Percentiles rank a stretch among this genome's conserved stretches.
These are phyloP conservation scores for Pseudanteris insignis DNA, from an alignment of 2,888 invertebrate genomes.

Conservation along the genomic window DNA sequence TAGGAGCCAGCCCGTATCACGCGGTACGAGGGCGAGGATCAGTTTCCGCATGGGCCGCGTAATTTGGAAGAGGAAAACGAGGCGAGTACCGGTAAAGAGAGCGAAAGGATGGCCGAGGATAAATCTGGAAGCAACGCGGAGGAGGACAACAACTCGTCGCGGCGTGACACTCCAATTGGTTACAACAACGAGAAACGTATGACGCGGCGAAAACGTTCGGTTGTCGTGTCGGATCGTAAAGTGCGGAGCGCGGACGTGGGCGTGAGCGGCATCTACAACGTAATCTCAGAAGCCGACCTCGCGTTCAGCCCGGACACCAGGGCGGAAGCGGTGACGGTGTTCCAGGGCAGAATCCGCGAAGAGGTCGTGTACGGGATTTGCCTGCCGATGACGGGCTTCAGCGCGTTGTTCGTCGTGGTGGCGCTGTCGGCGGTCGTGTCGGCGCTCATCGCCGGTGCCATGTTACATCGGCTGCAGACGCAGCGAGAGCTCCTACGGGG, in stretches of 20 bases:
- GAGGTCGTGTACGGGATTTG: constrained; percentile 93
- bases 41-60: constrained; percentile 82
- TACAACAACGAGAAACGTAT: constrained; percentile 20
- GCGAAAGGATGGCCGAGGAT: constrained; percentile 5
- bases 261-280: constrained; percentile 88
- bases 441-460: constrained; percentile 84
- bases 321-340: constrained; percentile 85
- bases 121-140: constrained; percentile 10
- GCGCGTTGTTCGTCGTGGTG: constrained; percentile 86
- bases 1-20: constrained; percentile 67
- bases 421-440: constrained; percentile 88
- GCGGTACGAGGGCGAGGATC: constrained; percentile 70
- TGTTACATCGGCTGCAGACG: constrained; percentile 80
- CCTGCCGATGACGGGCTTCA: constrained; percentile 89
- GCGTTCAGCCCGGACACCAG: constrained; percentile 86
- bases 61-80: constrained; percentile 69
- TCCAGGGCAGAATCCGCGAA: constrained; percentile 88
- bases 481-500: constrained; percentile 74
- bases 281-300: constrained; percentile 90
- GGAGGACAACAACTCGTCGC: constrained; percentile 18
- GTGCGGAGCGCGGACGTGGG: constrained; percentile 87
- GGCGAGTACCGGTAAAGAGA: constrained; percentile 20
- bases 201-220: constrained; percentile 72
- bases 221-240: constrained; percentile 76
- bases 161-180: constrained; percentile 43